Evolutionary conservation across 1,140 invertebrate genomes (phyloP), one percentile per base, ranked within the genome.

Genomic region (Habropoda laboriosa): DNA sequence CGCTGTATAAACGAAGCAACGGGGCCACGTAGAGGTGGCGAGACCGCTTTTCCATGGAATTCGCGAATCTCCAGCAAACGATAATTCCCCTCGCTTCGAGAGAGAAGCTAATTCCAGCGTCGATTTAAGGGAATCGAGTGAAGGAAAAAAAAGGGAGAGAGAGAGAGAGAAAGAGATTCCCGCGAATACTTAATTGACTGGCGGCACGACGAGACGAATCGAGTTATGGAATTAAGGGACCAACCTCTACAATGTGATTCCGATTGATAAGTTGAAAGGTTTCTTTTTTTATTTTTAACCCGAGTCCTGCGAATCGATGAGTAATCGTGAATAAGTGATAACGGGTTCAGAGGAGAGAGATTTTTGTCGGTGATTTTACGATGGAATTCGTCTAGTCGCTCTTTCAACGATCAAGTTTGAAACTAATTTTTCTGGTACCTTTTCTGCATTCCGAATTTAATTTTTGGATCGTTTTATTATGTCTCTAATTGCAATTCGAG

Each of bases 171-270:
- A n/a, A 30, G 7, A 38, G 45, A n/a, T 67, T 24, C 21, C 30
- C 18, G 30, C n/a, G 49, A 75, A 38, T 63, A 63, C 35, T 75
- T 75, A 75, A 75, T 75, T 75, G 73, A 55, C 38, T n/a, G 73
- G 13, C 38, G 27, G 27, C 40, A n/a, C 38, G 49, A 27, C 61
- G 45, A 38, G 27, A 16, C 27, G 24, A 38, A 75, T 75, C 18
- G 47, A 64, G 21, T 75, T 75, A 75, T 66, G 35, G 47, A 30
- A 75, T 66, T 53, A 32, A 35, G 4, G 47, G 47, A 66, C 32
- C n/a, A 24, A 38, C 27, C 32, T 53, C 53, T 51, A 21, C 51
- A 75, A 53, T n/a, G 72, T 18, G 38, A 42, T 60, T 70, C 38
- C 32, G 38, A 21, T 18, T 38, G 60, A 63, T 24, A 32, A 60